Base-by-base conservation (phyloP, 2,797 vertebrate genomes). In the Garrulus glandarius region DNA sequence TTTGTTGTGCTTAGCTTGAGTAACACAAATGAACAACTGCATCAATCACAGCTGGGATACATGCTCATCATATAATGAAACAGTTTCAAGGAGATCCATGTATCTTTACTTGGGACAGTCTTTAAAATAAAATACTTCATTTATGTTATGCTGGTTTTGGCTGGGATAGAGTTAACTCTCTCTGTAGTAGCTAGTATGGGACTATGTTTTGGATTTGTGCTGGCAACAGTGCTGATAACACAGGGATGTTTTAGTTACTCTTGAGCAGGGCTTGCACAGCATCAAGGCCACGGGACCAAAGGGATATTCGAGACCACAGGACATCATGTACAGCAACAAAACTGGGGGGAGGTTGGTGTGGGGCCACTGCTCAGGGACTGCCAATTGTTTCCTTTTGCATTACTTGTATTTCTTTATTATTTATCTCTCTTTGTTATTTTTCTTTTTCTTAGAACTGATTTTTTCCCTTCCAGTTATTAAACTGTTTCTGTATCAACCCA, bases 301-400 rank as follows among this genome's bases (percentile, higher is more conserved):
- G 59, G 32, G 49, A 59, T 16, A 36, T 24, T 9, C 3, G 15
- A 71, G 3, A 39, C 19, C 53, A 11, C 17, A 49, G 15, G 32
- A 59, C 1, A 9, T 9, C 17, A 9, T 2, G n/a, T 14, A 22
- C 46, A 60, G 46, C 41, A 36, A 27, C 39, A 55, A 37, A 69
- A 50, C 24, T 10, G 30, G 27, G 34, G 22, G 11, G 1, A 57
- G 8, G 24, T 1, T 52, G 68, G 11, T 2, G 2, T 32, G 36
- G 17, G 3, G 7, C 6, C 2, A 3, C 27, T 17, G 29, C 36
- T 30, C 1, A 0, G 36, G 34, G 52, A 67, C 43, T 36, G 34
- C n/a, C 8, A 56, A 8, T 14, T 47, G 43, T 18, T 47, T 44
- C 34, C 41, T 78, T 49, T 44, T 27, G 19, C 43, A 74, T 24